Conservation (phyloP, 2,888 invertebrate species). For the Vesta saturnalis region DNA sequence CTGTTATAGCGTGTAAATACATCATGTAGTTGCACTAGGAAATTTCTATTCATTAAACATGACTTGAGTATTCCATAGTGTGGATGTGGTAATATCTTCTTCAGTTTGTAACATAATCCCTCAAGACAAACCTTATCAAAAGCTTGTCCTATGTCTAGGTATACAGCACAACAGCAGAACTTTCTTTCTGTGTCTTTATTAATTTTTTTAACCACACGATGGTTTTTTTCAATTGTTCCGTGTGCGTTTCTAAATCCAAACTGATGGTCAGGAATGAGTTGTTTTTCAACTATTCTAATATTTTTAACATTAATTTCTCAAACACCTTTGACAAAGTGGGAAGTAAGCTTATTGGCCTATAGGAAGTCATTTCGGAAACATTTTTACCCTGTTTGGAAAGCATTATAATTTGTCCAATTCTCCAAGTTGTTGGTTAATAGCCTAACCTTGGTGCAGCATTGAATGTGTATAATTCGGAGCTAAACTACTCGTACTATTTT, state of each 20-base stretch:
- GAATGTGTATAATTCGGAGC: no score
- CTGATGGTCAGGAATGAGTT: background rate
- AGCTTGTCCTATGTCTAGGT: background rate
- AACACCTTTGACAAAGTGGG: background rate
- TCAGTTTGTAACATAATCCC: background rate
- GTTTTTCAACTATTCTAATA: background rate
- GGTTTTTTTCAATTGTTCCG: conserved; percentile 15
- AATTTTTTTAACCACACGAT: background rate
- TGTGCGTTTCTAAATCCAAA: background rate
- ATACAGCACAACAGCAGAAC: background rate
- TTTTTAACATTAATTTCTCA: background rate
- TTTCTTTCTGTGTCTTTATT: background rate
- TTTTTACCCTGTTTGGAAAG: background rate
- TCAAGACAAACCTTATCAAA: background rate
- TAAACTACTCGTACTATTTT: no score
- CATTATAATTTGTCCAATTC: background rate
- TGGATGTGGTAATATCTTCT: background rate
- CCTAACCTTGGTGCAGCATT: no score
- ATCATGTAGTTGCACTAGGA: background rate
- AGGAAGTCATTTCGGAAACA: background rate
- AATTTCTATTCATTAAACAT: background rate
- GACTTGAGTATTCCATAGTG: background rate
- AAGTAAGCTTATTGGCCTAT: conserved; percentile 5
- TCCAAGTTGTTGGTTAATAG: no score
- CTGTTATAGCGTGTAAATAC: background rate